Conservation (phyloP, 2,888 invertebrate species). For the Euplexia lucipara region DNA sequence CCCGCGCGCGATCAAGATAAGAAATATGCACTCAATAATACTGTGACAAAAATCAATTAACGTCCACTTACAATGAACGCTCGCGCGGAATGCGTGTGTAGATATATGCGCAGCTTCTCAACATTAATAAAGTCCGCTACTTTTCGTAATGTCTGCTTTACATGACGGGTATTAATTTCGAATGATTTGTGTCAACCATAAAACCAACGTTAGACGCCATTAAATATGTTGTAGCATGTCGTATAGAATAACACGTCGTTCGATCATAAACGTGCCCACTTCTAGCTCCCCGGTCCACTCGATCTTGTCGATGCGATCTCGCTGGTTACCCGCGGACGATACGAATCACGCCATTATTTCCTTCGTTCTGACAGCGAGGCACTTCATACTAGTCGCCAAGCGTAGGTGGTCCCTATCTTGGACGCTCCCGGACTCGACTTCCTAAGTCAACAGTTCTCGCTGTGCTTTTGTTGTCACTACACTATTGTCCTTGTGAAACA, state of each 20-base stretch:
- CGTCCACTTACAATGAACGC: no score
- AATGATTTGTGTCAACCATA: conserved; percentile 55
- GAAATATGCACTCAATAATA: no score
- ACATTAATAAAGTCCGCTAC: conserved; percentile 51
- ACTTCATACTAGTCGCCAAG: conserved; percentile 70
- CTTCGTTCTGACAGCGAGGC: conserved; percentile 71
- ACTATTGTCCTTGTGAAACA: conserved; percentile 76
- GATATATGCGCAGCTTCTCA: conserved; percentile 35
- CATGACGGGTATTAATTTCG: conserved; percentile 60
- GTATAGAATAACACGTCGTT: conserved; percentile 67
- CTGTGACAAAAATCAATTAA: no score
- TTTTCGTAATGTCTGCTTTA: conserved; percentile 54
- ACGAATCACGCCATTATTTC: conserved; percentile 75
- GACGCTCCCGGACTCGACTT: conserved; percentile 65
- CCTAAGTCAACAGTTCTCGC: conserved; percentile 82
- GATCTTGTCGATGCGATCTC: conserved; percentile 72
- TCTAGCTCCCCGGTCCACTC: conserved; percentile 57
- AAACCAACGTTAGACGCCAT: conserved; percentile 53
- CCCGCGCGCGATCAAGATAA: no score
- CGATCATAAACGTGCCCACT: conserved; percentile 70
- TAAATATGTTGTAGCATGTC: conserved; percentile 56
- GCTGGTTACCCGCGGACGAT: conserved; percentile 70
- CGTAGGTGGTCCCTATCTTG: conserved; percentile 84
- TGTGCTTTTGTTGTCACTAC: conserved; percentile 82
- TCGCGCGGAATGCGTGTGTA: no score